Percentiles rank a stretch among this genome's conserved stretches.
Conservation (phyloP, 2,888 invertebrate species). For the Plebejus anna region DNA sequence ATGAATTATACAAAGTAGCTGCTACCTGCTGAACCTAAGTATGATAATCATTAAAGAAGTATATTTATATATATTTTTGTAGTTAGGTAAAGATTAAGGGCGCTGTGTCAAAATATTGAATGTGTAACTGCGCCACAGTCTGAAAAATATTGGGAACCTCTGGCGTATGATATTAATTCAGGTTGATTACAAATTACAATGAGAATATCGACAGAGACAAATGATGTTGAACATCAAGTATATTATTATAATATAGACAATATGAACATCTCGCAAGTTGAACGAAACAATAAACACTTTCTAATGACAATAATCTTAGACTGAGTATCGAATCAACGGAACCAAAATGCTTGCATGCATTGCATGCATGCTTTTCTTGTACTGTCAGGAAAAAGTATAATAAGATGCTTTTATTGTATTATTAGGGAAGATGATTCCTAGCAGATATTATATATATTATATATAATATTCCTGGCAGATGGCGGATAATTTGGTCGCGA, state of each 20-base stretch:
- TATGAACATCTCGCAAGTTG: background rate
- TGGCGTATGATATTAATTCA: background rate
- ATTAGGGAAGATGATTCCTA: background rate
- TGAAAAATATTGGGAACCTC: no score
- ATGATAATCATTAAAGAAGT: no score
- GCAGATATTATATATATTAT: no score
- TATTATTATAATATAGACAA: background rate
- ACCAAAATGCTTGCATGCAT: background rate
- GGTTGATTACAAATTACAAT: background rate
- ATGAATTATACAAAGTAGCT: no score
- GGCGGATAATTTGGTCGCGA: no score
- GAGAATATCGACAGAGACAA: background rate
- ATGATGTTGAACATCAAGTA: slow-evolving; percentile 18
- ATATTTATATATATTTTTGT: no score
- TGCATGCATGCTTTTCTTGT: background rate
- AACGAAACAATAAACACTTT: slow-evolving; percentile 16
- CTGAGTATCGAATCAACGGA: background rate
- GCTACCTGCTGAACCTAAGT: no score
- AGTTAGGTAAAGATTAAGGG: no score
- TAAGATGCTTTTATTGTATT: background rate
- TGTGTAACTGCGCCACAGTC: no score
- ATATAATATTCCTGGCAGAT: no score
- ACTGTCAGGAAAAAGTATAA: background rate
- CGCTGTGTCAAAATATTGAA: no score
- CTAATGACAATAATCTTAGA: slow-evolving; percentile 21